A percentile compares a stretch with the other conserved stretches of the same genome.
Evolutionary conservation across 2,113 vertebrate species (phyloP).

Genomic region (Bufo gargarizans): DNA sequence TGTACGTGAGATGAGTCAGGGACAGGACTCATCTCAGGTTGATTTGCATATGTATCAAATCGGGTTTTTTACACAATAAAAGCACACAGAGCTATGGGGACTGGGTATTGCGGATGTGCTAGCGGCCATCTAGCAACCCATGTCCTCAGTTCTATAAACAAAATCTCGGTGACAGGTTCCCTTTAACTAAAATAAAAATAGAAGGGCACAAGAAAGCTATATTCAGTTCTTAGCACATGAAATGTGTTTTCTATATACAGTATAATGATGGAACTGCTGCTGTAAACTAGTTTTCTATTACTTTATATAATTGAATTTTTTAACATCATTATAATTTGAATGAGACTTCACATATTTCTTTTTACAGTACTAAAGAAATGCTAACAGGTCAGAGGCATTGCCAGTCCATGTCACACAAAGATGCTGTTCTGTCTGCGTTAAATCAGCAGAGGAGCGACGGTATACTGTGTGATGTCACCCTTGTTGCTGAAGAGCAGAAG

Average conservation of each 20-base stretch:
- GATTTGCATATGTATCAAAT: too few relatives aligned
- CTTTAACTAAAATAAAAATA: too few relatives aligned
- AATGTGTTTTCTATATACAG: not conserved
- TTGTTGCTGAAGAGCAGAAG: conserved; percentile 94
- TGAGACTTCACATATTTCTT: not conserved
- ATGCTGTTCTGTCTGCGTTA: conserved; percentile 89
- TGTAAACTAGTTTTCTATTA: not conserved
- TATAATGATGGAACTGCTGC: not conserved
- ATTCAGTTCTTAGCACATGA: not conserved
- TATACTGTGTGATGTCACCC: conserved; percentile 91
- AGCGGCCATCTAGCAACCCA: too few relatives aligned
- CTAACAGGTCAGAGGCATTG: conserved; percentile 96
- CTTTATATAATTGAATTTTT: not conserved
- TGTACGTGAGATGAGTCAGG: too few relatives aligned
- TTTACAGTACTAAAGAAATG: conserved; percentile 85
- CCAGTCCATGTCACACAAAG: conserved; percentile 93
- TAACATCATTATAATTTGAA: not conserved
- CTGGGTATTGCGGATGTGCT: too few relatives aligned
- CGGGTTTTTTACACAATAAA: too few relatives aligned
- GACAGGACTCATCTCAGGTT: too few relatives aligned
- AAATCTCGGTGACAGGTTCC: too few relatives aligned
- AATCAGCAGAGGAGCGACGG: conserved; percentile 96
- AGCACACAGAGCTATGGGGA: too few relatives aligned
- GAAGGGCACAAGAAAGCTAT: not conserved
- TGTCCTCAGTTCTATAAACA: too few relatives aligned